phyloP scores from a whole-genome alignment of 2,797 vertebrate species.

The Linurgus olivaceus region DNA sequence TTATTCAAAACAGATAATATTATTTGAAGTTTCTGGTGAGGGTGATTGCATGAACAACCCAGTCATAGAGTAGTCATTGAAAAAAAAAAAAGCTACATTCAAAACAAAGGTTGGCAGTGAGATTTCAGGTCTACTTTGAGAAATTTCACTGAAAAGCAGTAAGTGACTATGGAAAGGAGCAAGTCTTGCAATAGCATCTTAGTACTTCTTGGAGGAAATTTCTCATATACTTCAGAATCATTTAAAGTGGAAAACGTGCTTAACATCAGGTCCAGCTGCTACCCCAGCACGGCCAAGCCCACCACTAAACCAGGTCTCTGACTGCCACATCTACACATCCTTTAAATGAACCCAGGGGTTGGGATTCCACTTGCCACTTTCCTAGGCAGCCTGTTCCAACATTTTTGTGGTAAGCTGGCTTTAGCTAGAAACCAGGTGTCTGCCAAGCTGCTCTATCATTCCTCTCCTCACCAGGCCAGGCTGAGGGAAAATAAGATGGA shows the following conservation, averaged over 20 bases:
- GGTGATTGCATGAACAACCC: background rate
- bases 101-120: background rate
- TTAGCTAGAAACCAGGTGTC: background rate
- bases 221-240: background rate
- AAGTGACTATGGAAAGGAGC: background rate
- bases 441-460: background rate
- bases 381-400: background rate
- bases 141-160: background rate
- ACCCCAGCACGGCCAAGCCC: background rate
- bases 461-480: background rate
- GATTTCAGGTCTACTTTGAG: background rate
- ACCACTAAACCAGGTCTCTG: background rate
- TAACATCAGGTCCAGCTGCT: background rate
- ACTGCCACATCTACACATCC: background rate
- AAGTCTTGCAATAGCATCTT: background rate
- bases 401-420: background rate
- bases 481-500: background rate
- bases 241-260: background rate
- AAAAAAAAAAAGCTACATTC: background rate
- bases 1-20: background rate
- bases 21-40: background rate
- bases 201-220: background rate
- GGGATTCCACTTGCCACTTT: background rate
- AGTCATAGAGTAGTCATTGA: background rate
- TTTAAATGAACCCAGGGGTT: background rate